Evolutionary conservation across 2,113 vertebrate species (phyloP), one percentile per base, ranked within the genome.

Genomic region (Catharus minimus): DNA sequence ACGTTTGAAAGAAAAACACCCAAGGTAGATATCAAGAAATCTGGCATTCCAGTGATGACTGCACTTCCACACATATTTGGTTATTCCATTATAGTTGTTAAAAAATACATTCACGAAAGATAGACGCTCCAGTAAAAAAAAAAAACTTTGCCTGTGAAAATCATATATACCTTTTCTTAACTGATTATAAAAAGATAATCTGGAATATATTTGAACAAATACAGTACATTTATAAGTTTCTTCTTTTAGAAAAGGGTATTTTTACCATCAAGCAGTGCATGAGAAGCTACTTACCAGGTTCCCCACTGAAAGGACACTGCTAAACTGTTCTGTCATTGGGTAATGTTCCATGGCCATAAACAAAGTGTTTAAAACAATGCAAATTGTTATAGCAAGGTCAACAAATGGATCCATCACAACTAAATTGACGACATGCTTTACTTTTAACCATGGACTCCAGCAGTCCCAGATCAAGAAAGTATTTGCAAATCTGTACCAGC

Each of bases 261-360:
- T 81, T 86, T 88, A 80, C 38, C 22, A 56, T 28, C 2, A 82
- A 69, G 36, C 81, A 56, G 7, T 56, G 10, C 15, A n/a, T n/a
- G 21, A 84, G 4, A 83, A 91, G 47, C 22, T 18, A 97, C 98
- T 98, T 97, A 99, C 99, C 98, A 97, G 58, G 88, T 99, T 99
- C n/a, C 99, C 99, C 69, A 98, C 98, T 73, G 49, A 56, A 71
- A 99, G 97, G 67, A 98, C 97, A 3, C 41, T 44, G 47, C 49
- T 60, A 89, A 99, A 99, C 41, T 82, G 39, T 0, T 18, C 7
- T 3, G 92, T 92, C 98, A 99, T 99, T 69, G 98, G 98, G 62
- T 99, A 96, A 94, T 99, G 98, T 73, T 99, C 99, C 99, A 99
- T 99, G 64, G 99, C 99, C 99, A 99, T 99, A 75, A 99, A 99